Percentiles rank a stretch among this genome's conserved stretches.
These are phyloP conservation scores for Muscicapa comitata DNA, from an alignment of 2,797 vertebrate species.

Conservation along the genomic window DNA sequence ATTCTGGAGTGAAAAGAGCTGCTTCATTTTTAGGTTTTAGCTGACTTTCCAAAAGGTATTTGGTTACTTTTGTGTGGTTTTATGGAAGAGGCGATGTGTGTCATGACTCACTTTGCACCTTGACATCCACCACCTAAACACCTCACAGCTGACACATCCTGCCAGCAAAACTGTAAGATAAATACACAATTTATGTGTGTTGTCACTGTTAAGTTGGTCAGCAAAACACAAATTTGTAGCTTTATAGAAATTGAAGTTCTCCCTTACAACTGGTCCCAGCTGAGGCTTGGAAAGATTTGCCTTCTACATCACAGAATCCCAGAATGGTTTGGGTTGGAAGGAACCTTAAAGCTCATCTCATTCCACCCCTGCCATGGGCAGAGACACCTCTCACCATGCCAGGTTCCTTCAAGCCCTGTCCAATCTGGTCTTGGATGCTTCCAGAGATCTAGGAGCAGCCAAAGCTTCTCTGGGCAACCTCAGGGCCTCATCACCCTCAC, in stretches of 20 bases:
- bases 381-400: not conserved
- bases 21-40: not conserved
- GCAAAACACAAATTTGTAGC: not conserved
- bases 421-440: not conserved
- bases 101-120: not conserved
- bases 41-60: not conserved
- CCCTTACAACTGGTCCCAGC: not conserved
- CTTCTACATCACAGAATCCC: not conserved
- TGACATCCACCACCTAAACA: not conserved
- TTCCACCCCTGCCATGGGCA: not conserved
- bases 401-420: not conserved
- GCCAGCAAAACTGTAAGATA: not conserved
- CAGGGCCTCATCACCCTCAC: not conserved
- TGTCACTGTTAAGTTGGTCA: not conserved
- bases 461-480: not conserved
- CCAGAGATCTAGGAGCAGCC: not conserved
- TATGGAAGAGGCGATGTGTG: not conserved
- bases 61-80: fast-evolving
- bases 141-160: not conserved
- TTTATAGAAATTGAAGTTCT: not conserved
- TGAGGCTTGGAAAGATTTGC: not conserved
- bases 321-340: not conserved
- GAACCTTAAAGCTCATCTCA: not conserved
- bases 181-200: not conserved
- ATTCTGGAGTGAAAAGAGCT: not conserved